Evolutionary conservation across 2,888 invertebrate genomes (phyloP), one percentile per base, ranked within the genome.

Genomic region (Lithophane ornitopus): DNA sequence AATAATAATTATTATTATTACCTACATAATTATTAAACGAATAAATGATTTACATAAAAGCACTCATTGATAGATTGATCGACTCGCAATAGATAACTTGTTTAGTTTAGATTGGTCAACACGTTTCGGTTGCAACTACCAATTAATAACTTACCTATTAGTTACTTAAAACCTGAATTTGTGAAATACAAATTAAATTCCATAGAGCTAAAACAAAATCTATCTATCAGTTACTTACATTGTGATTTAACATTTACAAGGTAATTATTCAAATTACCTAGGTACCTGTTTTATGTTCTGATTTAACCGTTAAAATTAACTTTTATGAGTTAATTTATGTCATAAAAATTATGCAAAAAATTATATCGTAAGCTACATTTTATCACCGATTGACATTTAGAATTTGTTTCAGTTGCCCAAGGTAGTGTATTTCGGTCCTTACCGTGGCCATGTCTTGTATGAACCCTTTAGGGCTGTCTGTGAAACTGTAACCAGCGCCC

Each of bases 401-500:
- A 26, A 58, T 46, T 62, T 63, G 41, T n/a, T 19, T 26, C 11
- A 46, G 16, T 16, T 58, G 46, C 1, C 78, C 22, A 66, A 44
- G 71, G 59, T 34, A 68, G 26, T 34, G 28, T 34, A 28, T 28
- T 28, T 34, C 59, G 49, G 12, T 80, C 76, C 94, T 95, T 78
- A 97, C 97, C 90, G 95, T 96, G 1, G 93, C 92, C 93, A 97
- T 96, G 87, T 97, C 95, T n/a, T 90, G 94, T 1, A 97, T 96
- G 90, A 96, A 97, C 1, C 97, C 97, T 14, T 93, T 92, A 22
- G 95, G 92, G 78, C 94, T 92, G 56, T 96, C 92, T 0, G 97
- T 97, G 87, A 97, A 97, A 89, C 97, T 97, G 91, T 96, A 98
- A 0, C 98, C 97, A 14, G 97, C 95, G 0, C 97, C 97, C 19